Percentiles rank a stretch among this genome's conserved stretches.
These are phyloP conservation scores for Diceros bicornis DNA, from an alignment of 2,797 vertebrate genomes.

Conservation along the genomic window DNA sequence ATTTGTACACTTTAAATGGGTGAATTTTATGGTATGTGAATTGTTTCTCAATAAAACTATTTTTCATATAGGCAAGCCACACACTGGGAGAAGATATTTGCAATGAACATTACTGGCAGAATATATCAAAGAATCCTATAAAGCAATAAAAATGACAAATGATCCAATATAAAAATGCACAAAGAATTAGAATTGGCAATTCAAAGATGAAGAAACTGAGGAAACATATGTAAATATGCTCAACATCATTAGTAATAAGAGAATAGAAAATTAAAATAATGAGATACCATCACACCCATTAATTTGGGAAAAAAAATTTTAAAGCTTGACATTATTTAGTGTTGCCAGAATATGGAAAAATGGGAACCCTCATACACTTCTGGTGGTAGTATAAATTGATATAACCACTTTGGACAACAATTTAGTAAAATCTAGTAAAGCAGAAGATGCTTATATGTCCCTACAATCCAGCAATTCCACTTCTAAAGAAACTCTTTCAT, in stretches of 20 bases:
- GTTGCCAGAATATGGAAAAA: slow-evolving; percentile 16
- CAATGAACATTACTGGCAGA: neutral
- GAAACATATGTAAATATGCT: neutral
- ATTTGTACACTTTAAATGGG: neutral
- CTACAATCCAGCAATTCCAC: neutral
- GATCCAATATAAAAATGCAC: neutral
- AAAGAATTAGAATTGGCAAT: slow-evolving; percentile 15
- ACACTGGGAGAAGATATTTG: neutral
- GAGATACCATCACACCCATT: neutral
- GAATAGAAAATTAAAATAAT: slow-evolving; percentile 49
- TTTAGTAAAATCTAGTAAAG: neutral
- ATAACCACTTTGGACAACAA: neutral
- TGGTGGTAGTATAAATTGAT: neutral
- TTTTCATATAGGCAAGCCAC: neutral
- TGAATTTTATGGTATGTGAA: neutral
- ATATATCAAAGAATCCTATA: neutral
- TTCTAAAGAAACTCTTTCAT: neutral
- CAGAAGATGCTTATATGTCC: neutral
- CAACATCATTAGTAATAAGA: slow-evolving; percentile 2
- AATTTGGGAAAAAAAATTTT: neutral
- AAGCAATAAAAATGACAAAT: slow-evolving; percentile 25
- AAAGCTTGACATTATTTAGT: neutral
- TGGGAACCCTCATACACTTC: neutral
- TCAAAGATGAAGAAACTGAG: slow-evolving; percentile 25
- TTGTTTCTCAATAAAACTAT: slow-evolving; percentile 16